phyloP scores from a whole-genome alignment of 23 tunicate species.

The Clavelina lepadiformis region DNA sequence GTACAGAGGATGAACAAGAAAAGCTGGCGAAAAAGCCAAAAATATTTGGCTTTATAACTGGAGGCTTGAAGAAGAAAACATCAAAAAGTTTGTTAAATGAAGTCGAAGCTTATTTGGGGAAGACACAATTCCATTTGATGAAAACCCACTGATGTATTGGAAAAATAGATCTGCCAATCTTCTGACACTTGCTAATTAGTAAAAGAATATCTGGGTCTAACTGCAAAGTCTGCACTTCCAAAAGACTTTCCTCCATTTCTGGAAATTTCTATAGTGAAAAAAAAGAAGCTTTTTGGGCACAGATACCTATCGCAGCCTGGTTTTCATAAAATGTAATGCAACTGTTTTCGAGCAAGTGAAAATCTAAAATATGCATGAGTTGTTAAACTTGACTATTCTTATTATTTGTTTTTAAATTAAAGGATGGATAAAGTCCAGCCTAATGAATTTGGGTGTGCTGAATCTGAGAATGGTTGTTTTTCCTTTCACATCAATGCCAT shows the following conservation, averaged over 20 bases:
- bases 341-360: too few species aligned
- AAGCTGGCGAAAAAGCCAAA: constrained; percentile 12
- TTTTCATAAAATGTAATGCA: too few species aligned
- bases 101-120: constrained; percentile 15
- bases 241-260: too few species aligned
- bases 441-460: too few species aligned
- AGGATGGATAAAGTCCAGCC: too few species aligned
- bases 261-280: too few species aligned
- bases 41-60: constrained; percentile 11
- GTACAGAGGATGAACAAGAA: constrained; percentile 8
- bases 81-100: neutral
- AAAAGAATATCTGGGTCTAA: constrained; percentile 15
- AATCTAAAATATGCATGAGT: constrained; percentile 4
- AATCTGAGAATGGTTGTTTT: too few species aligned
- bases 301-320: too few species aligned
- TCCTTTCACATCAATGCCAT: too few species aligned
- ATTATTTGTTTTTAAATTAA: too few species aligned
- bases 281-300: too few species aligned
- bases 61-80: neutral
- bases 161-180: constrained; percentile 11
- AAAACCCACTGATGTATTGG: constrained; percentile 22
- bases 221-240: constrained; percentile 5
- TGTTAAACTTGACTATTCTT: too few species aligned
- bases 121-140: constrained; percentile 15
- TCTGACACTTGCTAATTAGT: constrained; percentile 28